Conservation (phyloP, 2,797 vertebrate genomes). For the Gallirallus australis region DNA sequence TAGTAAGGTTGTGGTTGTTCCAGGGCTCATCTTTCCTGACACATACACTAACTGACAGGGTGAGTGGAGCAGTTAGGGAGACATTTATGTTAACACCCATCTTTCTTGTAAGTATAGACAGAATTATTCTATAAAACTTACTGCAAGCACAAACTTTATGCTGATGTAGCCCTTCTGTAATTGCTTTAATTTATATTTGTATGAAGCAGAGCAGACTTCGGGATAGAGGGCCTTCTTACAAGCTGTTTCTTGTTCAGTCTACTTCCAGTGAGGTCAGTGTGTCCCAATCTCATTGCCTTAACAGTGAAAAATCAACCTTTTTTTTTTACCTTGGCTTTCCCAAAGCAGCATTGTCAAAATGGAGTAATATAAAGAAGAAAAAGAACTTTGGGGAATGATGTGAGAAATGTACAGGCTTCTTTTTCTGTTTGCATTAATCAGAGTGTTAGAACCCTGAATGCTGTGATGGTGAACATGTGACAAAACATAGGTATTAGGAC, state of each 20-base stretch:
- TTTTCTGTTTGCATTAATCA: neutral
- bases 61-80: neutral
- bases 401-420: neutral
- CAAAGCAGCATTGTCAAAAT: neutral
- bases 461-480: neutral
- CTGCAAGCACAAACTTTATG: neutral
- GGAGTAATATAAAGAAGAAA: neutral
- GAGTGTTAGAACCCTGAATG: neutral
- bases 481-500: neutral
- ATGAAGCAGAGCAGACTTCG: neutral
- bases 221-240: neutral
- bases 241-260: neutral
- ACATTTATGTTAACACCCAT: neutral
- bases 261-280: neutral
- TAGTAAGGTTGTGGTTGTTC: neutral
- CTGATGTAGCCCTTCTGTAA: neutral
- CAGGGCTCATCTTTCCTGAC: neutral
- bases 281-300: neutral
- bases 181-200: neutral
- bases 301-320: neutral
- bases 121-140: neutral
- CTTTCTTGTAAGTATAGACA: neutral
- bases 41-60: too few relatives aligned
- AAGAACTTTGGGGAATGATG: neutral
- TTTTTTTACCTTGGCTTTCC: neutral